phyloP scores from a whole-genome alignment of 2,888 invertebrate genomes.

The Strigamia maritima region DNA sequence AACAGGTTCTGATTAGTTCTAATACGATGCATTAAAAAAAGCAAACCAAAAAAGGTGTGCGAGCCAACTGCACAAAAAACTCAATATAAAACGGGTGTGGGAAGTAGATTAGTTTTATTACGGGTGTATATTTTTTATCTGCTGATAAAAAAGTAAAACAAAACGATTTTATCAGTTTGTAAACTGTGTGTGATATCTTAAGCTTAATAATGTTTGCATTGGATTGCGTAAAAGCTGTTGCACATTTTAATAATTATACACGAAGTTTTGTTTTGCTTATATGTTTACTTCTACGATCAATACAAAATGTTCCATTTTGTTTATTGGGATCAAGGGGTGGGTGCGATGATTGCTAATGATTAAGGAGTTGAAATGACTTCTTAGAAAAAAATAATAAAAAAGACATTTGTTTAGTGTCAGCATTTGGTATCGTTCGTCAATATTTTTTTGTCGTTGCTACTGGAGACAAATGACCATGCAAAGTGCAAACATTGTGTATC shows the following conservation, averaged over 20 bases:
- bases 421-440: constrained; percentile 21
- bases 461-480: constrained; percentile 28
- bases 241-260: not conserved
- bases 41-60: no score
- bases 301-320: not conserved
- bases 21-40: no score
- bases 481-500: constrained; percentile 28
- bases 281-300: not conserved
- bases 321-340: constrained; percentile 13
- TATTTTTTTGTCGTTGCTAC: constrained; percentile 28
- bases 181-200: not conserved
- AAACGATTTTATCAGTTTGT: not conserved
- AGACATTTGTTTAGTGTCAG: constrained; percentile 27
- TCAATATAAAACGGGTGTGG: no score
- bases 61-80: no score
- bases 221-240: not conserved
- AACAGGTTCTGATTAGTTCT: no score
- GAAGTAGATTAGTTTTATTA: not conserved
- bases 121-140: not conserved
- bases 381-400: constrained; percentile 22
- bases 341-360: constrained; percentile 3
- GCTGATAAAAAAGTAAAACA: not conserved
- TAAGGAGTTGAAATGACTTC: constrained; percentile 20
- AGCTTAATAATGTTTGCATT: no score
- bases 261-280: not conserved